phyloP scores from a whole-genome alignment of 2,113 vertebrate genomes.

The Tringa solitaria region DNA sequence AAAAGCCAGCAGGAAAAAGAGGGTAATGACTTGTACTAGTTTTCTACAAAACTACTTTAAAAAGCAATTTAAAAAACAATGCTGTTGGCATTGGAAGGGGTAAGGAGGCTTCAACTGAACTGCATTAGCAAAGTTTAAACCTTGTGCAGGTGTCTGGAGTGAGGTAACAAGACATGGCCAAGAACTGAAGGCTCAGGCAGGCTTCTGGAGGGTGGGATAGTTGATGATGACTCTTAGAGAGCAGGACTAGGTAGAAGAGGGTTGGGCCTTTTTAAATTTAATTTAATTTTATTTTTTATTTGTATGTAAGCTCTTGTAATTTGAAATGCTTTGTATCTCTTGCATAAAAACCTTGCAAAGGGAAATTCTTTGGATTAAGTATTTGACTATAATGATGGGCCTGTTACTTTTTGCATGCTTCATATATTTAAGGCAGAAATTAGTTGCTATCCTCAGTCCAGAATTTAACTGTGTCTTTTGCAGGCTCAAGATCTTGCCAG shows the following conservation, averaged over 20 bases:
- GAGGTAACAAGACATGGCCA: not conserved
- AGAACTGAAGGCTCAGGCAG: not conserved
- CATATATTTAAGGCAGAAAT: not conserved
- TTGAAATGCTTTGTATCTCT: not conserved
- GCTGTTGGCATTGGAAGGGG: not conserved
- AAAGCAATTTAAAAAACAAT: not conserved
- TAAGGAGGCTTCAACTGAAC: not conserved
- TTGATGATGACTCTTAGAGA: not conserved
- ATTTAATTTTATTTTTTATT: not conserved
- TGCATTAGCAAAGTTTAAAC: not conserved
- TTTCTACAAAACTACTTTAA: not conserved
- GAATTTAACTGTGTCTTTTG: not conserved
- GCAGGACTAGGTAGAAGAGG: not conserved
- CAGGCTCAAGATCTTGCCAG: not conserved
- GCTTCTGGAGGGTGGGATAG: not conserved
- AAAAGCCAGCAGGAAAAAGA: not conserved
- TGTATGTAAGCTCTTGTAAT: not conserved
- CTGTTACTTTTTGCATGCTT: not conserved
- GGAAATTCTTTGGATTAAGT: not conserved
- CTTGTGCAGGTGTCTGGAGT: not conserved
- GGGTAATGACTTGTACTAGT: not conserved
- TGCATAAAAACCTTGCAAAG: not conserved
- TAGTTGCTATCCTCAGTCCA: not conserved
- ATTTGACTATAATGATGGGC: not conserved
- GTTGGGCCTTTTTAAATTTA: not conserved